Base-by-base conservation (phyloP, 2,113 vertebrate genomes). In the Apeltes quadracus region DNA sequence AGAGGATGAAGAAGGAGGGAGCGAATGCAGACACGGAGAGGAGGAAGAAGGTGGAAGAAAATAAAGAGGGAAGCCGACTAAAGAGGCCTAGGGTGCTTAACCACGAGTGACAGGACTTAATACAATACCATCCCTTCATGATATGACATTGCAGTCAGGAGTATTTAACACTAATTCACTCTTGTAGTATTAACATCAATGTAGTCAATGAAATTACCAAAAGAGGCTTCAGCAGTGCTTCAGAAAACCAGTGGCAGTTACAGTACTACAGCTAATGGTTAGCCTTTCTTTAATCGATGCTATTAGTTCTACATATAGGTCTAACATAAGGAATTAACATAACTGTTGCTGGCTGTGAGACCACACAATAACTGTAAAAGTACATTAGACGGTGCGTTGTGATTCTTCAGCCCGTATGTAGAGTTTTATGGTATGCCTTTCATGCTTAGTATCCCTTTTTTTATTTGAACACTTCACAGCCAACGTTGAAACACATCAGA, bases 91-190 rank as follows among this genome's bases (percentile, higher is more conserved):
- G 14, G 61, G 29, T 27, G 61, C 65, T 72, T 69, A 79, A 61
- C 44, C 43, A 70, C 5, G 11, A 75, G 32, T 72, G 69, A 76
- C 76, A 51, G 11, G n/a, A 65, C 23, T 25, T 81, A 63, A 83
- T 78, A 58, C 66, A 61, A 25, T 72, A 38, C 77, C 27, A 43
- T 75, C 69, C 50, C 38, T 71, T 57, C 61, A 72, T 72, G 55
- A 74, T 61, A 46, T 54, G 51, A 78, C 8, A 71, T 61, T 57
- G 32, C 20, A 25, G 48, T 29, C 0, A 8, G 61, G 77, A 61
- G 72, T 61, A 75, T 75, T 67, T 61, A 22, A 61, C 25, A 53
- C 61, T 43, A 50, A 77, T 81, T 72, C 39, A 22, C 22, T 56
- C 36, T 55, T 59, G 34, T 34, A 41, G 39, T 51, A 67, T 75